Evolutionary conservation across 2,888 invertebrate genomes (phyloP), one percentile per base, ranked within the genome.

Genomic region (Beris morrisii): DNA sequence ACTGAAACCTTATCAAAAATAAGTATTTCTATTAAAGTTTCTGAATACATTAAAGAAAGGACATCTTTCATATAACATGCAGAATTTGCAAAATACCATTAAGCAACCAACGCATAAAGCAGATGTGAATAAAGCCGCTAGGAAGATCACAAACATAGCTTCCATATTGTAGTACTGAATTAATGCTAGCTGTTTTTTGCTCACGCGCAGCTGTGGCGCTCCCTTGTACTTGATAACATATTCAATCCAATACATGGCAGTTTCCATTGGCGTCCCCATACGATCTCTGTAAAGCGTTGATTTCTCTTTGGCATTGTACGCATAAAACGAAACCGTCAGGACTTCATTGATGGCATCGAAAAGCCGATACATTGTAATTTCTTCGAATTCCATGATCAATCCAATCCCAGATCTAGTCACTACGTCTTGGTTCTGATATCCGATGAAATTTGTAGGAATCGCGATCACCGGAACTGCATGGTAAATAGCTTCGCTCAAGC

Each of bases 401-500:
- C 77, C 82, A 32, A 75, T 76, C 0, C 81, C 81, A 22, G 71
- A 65, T 4, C 67, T 67, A 4, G 71, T 65, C 3, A 76, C 73
- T 4, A 74, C 72, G 22, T 75, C 71, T n/a, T 81, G 73, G 72
- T 82, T 77, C 68, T 65, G 38, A 31, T 58, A 67, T n/a, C 77
- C 3, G 77, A 71, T n/a, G n/a, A n/a, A n/a, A n/a, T n/a, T n/a
- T n/a, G n/a, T n/a, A 3, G 79, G 79, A 9, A 79, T 67, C 0
- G 77, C 78, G 43, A 79, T 57, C 77, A 79, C 78, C 3, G 87
- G 87, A 0, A 87, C 83, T 12, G 84, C 87, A 72, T 86, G 80
- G 73, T 81, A 86, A 48, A 83, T 81, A 0, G 87, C 83, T 75
- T 88, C 88, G 72, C 84, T 84, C 1, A 86, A 81, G 48, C 87